Conservation (phyloP, 2,113 vertebrate genomes). For the Laterallus jamaicensis region DNA sequence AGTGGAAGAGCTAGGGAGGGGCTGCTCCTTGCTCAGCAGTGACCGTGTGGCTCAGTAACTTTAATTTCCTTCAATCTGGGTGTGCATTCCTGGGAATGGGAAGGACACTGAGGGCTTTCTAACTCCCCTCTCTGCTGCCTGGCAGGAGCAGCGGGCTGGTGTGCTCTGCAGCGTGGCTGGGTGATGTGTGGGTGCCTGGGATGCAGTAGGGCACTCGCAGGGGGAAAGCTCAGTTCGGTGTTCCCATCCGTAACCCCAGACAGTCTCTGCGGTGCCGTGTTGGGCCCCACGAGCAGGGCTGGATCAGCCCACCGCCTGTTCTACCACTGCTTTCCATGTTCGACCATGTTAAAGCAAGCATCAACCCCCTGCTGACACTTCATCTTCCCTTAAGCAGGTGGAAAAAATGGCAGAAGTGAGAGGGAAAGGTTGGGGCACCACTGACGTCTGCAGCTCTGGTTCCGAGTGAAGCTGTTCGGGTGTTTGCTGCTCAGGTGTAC, state of each 20-base stretch:
- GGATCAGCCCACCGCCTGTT: neutral
- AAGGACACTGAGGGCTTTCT: neutral
- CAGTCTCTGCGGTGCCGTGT: neutral
- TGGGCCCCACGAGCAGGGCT: neutral
- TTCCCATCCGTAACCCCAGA: neutral
- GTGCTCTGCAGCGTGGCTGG: no score
- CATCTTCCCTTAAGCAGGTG: neutral
- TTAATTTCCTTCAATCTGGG: neutral
- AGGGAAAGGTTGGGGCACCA: neutral
- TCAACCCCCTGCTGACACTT: neutral
- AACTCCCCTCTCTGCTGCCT: no score
- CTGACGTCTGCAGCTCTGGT: no score
- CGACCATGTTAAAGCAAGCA: neutral
- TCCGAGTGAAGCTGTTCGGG: neutral
- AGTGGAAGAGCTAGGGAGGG: neutral
- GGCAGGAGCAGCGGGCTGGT: neutral
- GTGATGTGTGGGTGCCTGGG: rapidly evolving
- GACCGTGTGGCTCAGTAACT: neutral
- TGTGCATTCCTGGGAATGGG: neutral
- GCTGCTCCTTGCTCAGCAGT: neutral
- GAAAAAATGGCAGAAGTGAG: neutral
- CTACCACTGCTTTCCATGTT: no score
- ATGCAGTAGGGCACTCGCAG: neutral
- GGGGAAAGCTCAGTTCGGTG: neutral
- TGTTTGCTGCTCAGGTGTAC: neutral